Percentiles rank a stretch among this genome's conserved stretches.
Evolutionary conservation across 1,140 invertebrate species (phyloP).

Genomic region (Musca vetustissima): DNA sequence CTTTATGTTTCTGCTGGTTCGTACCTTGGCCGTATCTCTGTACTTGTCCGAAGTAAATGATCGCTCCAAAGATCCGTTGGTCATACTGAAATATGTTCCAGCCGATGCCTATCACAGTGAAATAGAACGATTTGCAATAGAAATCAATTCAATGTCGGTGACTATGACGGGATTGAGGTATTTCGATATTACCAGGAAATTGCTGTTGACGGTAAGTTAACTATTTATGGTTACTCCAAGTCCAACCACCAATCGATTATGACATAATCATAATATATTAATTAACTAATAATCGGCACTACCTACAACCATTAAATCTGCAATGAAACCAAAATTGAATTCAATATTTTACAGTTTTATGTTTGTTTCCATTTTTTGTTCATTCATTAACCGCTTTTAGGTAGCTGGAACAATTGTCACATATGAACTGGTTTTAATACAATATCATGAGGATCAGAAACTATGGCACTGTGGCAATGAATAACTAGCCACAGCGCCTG

Average conservation of each 20-base stretch:
- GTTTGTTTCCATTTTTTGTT: background rate
- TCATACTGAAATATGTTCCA: slow-evolving; percentile 60
- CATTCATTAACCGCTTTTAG: slow-evolving; percentile 3
- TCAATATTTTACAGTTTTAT: too few species aligned
- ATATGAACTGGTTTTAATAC: slow-evolving; percentile 64
- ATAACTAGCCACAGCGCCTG: too few species aligned
- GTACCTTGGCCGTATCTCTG: slow-evolving; percentile 62
- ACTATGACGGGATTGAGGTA: slow-evolving; percentile 64
- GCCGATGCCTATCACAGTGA: slow-evolving; percentile 59
- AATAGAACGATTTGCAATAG: slow-evolving; percentile 61
- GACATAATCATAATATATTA: background rate
- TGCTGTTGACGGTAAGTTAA: slow-evolving; percentile 57
- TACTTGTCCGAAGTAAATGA: slow-evolving; percentile 64
- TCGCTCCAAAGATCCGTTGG: slow-evolving; percentile 60
- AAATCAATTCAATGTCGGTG: slow-evolving; percentile 61
- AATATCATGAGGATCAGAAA: slow-evolving; percentile 50
- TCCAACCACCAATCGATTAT: background rate
- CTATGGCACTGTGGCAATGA: slow-evolving; percentile 36
- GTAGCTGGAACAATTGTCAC: slow-evolving; percentile 65
- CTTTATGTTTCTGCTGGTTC: slow-evolving; percentile 62
- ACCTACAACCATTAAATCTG: background rate
- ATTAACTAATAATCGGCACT: background rate
- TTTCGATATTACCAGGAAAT: slow-evolving; percentile 64
- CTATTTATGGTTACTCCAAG: background rate
- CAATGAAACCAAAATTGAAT: background rate